These are phyloP conservation scores for Microtus obscurus DNA, from an alignment of 2,797 vertebrate genomes.

Conservation along the genomic window DNA sequence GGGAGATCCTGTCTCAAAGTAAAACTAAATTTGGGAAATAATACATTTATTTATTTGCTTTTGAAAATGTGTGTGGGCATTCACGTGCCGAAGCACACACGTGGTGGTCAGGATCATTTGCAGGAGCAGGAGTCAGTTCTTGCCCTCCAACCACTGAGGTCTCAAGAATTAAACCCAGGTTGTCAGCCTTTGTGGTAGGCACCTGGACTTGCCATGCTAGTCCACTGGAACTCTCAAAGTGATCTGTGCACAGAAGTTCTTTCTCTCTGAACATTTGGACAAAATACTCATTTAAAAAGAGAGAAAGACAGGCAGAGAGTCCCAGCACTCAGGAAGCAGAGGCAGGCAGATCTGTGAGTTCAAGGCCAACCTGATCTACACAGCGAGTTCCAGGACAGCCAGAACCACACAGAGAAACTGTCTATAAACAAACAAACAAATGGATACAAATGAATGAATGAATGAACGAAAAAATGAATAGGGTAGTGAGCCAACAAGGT, in stretches of 20 bases:
- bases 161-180: background rate
- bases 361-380: background rate
- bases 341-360: background rate
- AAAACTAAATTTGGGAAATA: background rate
- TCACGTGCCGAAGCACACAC: background rate
- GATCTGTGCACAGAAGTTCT: background rate
- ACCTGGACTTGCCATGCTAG: background rate
- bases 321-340: background rate
- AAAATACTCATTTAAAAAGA: constrained; percentile 32
- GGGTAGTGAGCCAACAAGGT: background rate
- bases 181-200: background rate
- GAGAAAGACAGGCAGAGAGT: background rate
- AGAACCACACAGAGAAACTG: background rate
- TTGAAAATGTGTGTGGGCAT: background rate
- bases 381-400: background rate
- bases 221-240: background rate
- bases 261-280: constrained; percentile 54
- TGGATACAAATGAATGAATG: no score
- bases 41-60: background rate
- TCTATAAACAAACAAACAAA: background rate
- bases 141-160: no score
- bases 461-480: background rate
- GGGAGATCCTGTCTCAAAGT: background rate
- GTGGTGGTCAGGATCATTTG: background rate
- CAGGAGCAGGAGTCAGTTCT: background rate